These are phyloP conservation scores for Lampris megalopsis DNA, from an alignment of 2,113 vertebrate genomes.

Conservation along the genomic window DNA sequence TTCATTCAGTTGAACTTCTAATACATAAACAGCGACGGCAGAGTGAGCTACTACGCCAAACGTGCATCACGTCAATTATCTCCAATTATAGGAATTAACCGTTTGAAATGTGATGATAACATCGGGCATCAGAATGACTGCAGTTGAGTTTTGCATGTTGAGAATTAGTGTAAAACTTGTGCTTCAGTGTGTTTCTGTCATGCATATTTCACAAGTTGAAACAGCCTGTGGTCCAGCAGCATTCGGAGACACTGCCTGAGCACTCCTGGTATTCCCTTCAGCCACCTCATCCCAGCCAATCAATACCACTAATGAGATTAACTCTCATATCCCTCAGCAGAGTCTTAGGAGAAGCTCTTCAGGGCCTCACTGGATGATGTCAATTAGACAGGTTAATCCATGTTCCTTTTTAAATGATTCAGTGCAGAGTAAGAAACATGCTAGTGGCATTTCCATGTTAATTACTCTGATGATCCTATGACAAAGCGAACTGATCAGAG, in stretches of 20 bases:
- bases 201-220: no score
- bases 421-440: conserved; percentile 28
- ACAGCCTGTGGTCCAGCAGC: not conserved
- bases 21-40: not conserved
- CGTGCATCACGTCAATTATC: no score
- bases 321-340: conserved; percentile 63
- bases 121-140: no score
- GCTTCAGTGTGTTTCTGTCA: no score
- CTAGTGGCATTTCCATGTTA: conserved; percentile 56
- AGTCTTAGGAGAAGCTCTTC: conserved; percentile 73
- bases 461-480: conserved; percentile 71
- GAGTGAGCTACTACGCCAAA: no score
- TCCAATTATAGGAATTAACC: no score
- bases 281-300: conserved; percentile 68
- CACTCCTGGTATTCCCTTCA: conserved; percentile 48
- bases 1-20: not conserved
- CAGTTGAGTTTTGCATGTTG: no score
- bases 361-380: conserved; percentile 65
- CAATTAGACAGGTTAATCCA: conserved; percentile 75
- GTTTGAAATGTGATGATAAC: no score
- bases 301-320: conserved; percentile 74
- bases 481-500: conserved; percentile 51
- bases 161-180: no score
- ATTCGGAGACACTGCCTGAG: not conserved
- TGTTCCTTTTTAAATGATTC: conserved; percentile 62